phyloP scores from a whole-genome alignment of 2,888 invertebrate species.

The Oscheius onirici region DNA sequence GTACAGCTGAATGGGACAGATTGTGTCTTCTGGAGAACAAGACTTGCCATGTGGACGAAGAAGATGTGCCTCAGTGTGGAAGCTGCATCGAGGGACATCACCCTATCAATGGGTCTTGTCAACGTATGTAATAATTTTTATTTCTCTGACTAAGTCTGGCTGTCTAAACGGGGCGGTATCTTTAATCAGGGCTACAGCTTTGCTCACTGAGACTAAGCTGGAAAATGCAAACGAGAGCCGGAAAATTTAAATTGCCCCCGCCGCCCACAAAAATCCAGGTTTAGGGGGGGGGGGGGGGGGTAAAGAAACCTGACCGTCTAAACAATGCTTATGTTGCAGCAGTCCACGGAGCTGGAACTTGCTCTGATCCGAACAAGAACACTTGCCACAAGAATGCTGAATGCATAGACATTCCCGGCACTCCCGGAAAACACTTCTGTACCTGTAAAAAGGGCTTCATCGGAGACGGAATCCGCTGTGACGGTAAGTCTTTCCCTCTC shows the following conservation, averaged over 20 bases:
- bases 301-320: too few relatives aligned
- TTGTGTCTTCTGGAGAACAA: conserved; percentile 64
- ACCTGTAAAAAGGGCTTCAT: conserved; percentile 85
- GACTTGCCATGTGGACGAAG: conserved; percentile 67
- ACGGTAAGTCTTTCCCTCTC: conserved; percentile 52
- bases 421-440: conserved; percentile 75
- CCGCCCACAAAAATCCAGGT: too few relatives aligned
- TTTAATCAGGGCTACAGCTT: too few relatives aligned
- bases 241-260: too few relatives aligned
- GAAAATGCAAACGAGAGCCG: too few relatives aligned
- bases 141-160: neutral
- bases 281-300: too few relatives aligned
- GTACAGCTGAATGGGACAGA: conserved; percentile 62
- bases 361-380: conserved; percentile 56
- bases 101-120: conserved; percentile 65
- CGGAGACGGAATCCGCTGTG: conserved; percentile 78
- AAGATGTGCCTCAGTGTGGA: conserved; percentile 68
- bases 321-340: conserved; percentile 43
- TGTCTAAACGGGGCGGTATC: neutral
- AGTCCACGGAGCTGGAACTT: conserved; percentile 59
- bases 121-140: conserved; percentile 44
- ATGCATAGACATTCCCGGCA: conserved; percentile 62
- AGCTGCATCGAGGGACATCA: conserved; percentile 65
- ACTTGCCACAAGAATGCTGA: conserved; percentile 67
- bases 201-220: too few relatives aligned